These are phyloP conservation scores for Rhizomys pruinosus DNA, from an alignment of 2,113 vertebrate species.

Conservation along the genomic window DNA sequence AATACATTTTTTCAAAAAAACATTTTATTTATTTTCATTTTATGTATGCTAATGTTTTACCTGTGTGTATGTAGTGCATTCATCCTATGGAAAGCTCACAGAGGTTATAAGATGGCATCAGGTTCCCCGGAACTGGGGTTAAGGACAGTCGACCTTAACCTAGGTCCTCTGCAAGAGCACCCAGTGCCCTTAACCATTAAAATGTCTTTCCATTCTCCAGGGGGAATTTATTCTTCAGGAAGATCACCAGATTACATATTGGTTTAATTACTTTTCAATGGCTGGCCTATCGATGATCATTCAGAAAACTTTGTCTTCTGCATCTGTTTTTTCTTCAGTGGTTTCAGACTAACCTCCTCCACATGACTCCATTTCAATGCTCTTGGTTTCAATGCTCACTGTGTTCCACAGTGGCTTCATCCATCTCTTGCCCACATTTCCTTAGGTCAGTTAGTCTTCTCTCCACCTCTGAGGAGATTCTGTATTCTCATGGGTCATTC, in stretches of 20 bases:
- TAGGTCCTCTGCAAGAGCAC: no score
- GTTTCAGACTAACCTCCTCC: neutral
- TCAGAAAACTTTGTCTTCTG: neutral
- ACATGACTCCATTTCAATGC: neutral
- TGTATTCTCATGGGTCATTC: neutral
- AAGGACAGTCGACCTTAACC: no score
- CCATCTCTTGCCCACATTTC: neutral
- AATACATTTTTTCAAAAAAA: neutral
- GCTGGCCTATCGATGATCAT: neutral
- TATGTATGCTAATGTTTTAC: no score
- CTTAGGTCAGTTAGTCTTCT: neutral
- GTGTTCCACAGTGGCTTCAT: neutral
- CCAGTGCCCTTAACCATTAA: no score
- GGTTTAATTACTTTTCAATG: neutral
- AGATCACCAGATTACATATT: neutral
- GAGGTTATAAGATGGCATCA: no score
- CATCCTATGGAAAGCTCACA: no score
- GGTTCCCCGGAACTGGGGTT: no score
- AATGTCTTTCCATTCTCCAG: no score
- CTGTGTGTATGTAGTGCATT: no score
- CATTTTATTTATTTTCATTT: no score
- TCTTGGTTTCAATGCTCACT: no score
- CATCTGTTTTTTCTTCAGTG: neutral
- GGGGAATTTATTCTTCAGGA: conserved; percentile 3
- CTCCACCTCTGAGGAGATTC: neutral